Evolutionary conservation across 1,140 invertebrate species (phyloP), one percentile per base, ranked within the genome.

Genomic region (Chionoecetes opilio): DNA sequence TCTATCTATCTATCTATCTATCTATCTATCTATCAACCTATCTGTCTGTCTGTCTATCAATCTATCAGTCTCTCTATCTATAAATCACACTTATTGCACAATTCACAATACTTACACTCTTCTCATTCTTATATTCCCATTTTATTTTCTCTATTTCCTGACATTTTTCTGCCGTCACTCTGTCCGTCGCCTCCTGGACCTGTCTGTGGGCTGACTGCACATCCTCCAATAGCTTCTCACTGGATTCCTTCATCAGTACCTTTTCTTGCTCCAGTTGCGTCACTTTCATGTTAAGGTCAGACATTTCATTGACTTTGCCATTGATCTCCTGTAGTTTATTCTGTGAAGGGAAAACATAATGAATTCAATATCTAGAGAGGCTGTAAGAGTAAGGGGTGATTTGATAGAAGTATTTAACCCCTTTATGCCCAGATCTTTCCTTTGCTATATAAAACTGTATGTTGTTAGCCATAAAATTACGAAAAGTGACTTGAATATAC

Each of bases 71-170:
- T n/a, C n/a, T n/a, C n/a, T n/a, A n/a, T n/a, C n/a, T n/a, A n/a
- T n/a, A n/a, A n/a, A n/a, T n/a, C n/a, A n/a, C n/a, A n/a, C n/a
- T n/a, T n/a, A n/a, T n/a, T n/a, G n/a, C n/a, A n/a, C n/a, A n/a
- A n/a, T n/a, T 53, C 46, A 53, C 11, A 53, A 14, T 82, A 38
- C 93, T 94, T n/a, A 94, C 93, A 85, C 46, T 94, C 32, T 53
- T 82, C 31, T 94, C 93, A 37, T 94, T 89, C n/a, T 75, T 26
- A 26, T n/a, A 75, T n/a, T 94, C 88, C 87, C 87, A 94, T 41
- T 84, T 94, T 6, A 84, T 17, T 11, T 84, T 94, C 32, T 94
- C 87, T 82, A 94, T 94, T 85, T 94, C 93, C 63, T 94, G 93
- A 14, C 89, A 26, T 38, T 91, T 94, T n/a, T 91, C 87, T 84